These are phyloP conservation scores for Melanophora roralis DNA, from an alignment of 2,888 invertebrate species.

Conservation along the genomic window DNA sequence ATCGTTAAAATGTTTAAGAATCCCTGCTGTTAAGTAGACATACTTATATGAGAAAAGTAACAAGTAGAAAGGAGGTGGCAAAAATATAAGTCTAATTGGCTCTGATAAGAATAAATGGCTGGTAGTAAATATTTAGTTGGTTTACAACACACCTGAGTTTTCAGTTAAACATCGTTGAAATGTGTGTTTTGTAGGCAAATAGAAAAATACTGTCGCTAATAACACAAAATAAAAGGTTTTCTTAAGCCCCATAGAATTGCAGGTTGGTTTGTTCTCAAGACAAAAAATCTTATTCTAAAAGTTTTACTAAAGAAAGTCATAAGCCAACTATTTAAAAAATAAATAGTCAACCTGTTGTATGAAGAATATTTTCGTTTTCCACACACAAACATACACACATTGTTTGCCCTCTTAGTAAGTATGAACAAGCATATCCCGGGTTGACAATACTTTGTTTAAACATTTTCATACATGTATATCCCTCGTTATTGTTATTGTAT, in stretches of 20 bases:
- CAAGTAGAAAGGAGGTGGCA: constrained; percentile 58
- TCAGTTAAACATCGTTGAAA: not conserved
- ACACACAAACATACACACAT: not conserved
- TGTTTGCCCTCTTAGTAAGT: not conserved
- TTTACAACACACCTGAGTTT: constrained; percentile 42
- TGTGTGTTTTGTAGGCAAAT: too few species aligned
- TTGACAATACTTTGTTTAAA: constrained; percentile 42
- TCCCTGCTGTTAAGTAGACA: too few species aligned
- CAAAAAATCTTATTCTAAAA: too few species aligned
- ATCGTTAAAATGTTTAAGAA: too few species aligned
- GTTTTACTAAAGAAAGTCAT: too few species aligned
- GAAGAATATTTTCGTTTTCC: not conserved
- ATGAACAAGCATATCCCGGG: constrained; percentile 6
- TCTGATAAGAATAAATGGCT: constrained; percentile 48
- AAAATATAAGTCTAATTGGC: constrained; percentile 60
- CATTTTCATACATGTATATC: not conserved
- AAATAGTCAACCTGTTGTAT: constrained; percentile 50
- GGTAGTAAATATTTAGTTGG: constrained; percentile 1
- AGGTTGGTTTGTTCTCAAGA: too few species aligned
- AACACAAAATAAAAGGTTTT: too few species aligned
- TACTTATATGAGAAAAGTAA: not conserved
- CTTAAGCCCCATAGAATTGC: too few species aligned
- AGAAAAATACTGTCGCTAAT: too few species aligned
- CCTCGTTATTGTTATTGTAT: too few species aligned
- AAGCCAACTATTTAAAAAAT: constrained; percentile 55